Base-by-base conservation (phyloP, 2,113 vertebrate species). In the Chamaetylas fuelleborni region DNA sequence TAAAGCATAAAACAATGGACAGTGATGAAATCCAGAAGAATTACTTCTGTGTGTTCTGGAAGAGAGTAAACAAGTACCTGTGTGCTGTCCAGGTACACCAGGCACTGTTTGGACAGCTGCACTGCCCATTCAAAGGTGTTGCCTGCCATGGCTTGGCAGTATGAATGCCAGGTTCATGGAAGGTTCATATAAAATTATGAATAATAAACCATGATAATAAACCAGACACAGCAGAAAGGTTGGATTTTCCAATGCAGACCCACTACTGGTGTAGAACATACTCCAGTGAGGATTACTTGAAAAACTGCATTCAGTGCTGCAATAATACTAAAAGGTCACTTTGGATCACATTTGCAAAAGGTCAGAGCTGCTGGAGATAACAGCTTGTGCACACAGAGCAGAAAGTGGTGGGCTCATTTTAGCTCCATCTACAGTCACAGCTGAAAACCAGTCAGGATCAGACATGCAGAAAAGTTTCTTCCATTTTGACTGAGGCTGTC, bases 101-200 rank as follows among this genome's bases (percentile, higher is more conserved):
- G 96, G 77, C 91, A 61, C 93, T 98, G 96, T 98, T 98, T 98
- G 97, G 97, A 98, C 98, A 98, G 98, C 98, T 98, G 98, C 96
- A 81, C 23, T 89, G 95, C 96, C 97, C 96, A 34, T 85, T 95
- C 93, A 86, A 86, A 97, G 97, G 96, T 90, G 97, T 82, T 94
- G 93, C 96, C 92, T 62, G 96, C 95, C 91, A 43, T 73, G 61
- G 53, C 60, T 57, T 86, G 96, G 92, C 91, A 95, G 76, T 67
- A 36, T 19, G 43, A 69, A n/a, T 18, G 60, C 83, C 57, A 8
- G 29, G 58, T 76, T 61, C 80, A 11, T 67, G 5, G 6, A 36
- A 67, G 83, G 86, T 36, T 91, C 50, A 11, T 65, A 12, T 62
- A 24, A 61, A 86, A 92, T 48, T 24, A 8, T 48, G 12, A 48